Evolutionary conservation across 2,113 vertebrate species (phyloP), one percentile per base, ranked within the genome.

Genomic region (Alectura lathami): DNA sequence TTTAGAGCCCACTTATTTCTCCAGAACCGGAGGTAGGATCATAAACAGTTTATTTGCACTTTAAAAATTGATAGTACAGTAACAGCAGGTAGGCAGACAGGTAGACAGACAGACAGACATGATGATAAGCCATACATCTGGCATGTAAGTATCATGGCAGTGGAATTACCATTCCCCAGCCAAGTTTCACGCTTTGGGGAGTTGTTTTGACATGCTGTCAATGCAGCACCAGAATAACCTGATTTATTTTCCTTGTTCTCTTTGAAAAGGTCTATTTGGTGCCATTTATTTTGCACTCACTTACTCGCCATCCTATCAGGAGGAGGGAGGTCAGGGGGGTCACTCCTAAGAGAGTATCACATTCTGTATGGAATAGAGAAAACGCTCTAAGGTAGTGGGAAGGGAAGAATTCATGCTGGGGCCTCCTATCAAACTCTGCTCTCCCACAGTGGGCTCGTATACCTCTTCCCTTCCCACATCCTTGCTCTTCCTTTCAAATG

Each of bases 181-280:
- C 96, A 96, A 91, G 83, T 94, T 96, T 97, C 95, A 95, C 94
- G 81, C 96, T 95, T 96, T 89, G 89, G 95, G 92, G 96, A 96
- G 93, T 96, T 96, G 94, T 97, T 97, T 96, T 96, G 95, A 97
- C 93, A 11, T 95, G 95, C 95, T 96, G 94, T 93, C 96, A 97
- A 86, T 95, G 93, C 91, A 1, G 76, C 94, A 96, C 91, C 93
- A 96, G 94, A 97, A 97, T 94, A 94, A 97, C 88, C 91, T 93
- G 94, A 96, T 96, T 96, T 96, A 96, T 96, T 97, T 86, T 79
- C 76, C 91, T 54, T 9, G 1, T 93, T 95, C 95, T n/a, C 96
- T 97, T 97, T 96, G 96, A 96, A 96, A 97, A 96, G 86, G 79
- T 93, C 96, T 96, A 94, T 96, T 96, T 78, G 94, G 93, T 94